Evolutionary conservation across 2,113 vertebrate species (phyloP).

Genomic region (Ellobius talpinus): DNA sequence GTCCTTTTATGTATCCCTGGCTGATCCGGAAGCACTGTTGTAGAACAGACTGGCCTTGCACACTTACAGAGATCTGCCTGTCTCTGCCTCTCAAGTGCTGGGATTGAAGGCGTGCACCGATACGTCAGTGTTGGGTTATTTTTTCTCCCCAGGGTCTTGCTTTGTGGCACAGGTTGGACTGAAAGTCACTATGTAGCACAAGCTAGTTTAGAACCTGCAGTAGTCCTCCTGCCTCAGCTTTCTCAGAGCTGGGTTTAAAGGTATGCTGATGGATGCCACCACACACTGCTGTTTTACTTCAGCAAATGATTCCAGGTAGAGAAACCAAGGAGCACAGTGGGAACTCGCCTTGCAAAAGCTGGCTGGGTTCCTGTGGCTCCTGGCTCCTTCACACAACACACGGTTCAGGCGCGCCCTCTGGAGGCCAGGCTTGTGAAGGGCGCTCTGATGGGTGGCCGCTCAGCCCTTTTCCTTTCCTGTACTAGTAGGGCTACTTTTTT

Average conservation of each 20-base stretch:
- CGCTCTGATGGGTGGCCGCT: not conserved
- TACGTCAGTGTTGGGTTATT: too few species aligned
- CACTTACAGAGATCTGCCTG: not conserved
- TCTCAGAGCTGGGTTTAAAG: not conserved
- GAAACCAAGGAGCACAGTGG: not conserved
- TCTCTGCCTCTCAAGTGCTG: not conserved
- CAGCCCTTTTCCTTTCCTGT: not conserved
- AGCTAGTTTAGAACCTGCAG: not conserved
- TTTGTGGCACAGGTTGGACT: not conserved
- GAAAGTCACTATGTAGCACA: not conserved
- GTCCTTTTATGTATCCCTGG: not conserved
- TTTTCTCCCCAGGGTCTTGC: not conserved
- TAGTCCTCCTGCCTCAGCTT: not conserved
- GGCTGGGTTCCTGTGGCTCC: not conserved
- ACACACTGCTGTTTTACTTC: not conserved
- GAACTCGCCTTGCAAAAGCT: not conserved
- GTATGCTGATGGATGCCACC: not conserved
- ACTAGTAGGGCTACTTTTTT: not conserved
- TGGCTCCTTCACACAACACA: not conserved
- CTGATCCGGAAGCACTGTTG: not conserved
- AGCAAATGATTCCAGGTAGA: not conserved
- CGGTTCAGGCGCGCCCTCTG: not conserved
- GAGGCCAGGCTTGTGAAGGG: not conserved
- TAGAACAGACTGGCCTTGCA: not conserved
- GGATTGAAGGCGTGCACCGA: not conserved